Percentiles rank a stretch among this genome's conserved stretches.
Evolutionary conservation across 2,888 invertebrate species (phyloP).

Genomic region (Leuctra nigra): DNA sequence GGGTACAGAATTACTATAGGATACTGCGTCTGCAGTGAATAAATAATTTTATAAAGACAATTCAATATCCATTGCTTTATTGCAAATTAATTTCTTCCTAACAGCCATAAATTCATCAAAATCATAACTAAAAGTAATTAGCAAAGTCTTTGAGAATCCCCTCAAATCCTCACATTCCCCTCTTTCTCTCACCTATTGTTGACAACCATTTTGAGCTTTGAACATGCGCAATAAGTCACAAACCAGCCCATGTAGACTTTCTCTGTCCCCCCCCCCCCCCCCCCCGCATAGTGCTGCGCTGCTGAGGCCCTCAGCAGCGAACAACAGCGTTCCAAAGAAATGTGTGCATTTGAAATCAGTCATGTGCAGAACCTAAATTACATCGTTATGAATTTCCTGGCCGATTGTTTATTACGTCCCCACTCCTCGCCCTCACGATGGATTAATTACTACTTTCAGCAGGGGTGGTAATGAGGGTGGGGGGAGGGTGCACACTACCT

Average conservation of each 20-base stretch:
- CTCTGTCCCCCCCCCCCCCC: not conserved
- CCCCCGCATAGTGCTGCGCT: too few relatives aligned
- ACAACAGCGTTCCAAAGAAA: constrained; percentile 25
- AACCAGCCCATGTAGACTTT: not conserved
- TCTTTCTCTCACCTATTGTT: constrained; percentile 17
- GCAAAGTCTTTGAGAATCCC: too few relatives aligned
- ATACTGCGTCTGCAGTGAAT: too few relatives aligned
- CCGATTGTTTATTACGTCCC: constrained; percentile 21
- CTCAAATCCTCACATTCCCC: not conserved
- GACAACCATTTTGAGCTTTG: constrained; percentile 25
- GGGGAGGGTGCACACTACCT: too few relatives aligned
- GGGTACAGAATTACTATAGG: too few relatives aligned
- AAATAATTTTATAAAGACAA: too few relatives aligned
- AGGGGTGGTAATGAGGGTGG: not conserved
- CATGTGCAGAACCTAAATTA: constrained; percentile 29
- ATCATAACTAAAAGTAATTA: too few relatives aligned
- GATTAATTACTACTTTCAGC: constrained; percentile 27
- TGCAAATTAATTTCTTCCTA: too few relatives aligned
- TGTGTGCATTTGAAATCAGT: constrained; percentile 27
- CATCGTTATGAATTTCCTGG: constrained; percentile 29
- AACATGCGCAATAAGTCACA: not conserved
- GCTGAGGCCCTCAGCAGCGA: too few relatives aligned
- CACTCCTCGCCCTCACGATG: constrained; percentile 10
- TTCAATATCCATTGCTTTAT: too few relatives aligned
- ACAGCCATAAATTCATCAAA: too few relatives aligned